Evolutionary conservation across 2,888 invertebrate species (phyloP).

Genomic region (Netelia inedita): DNA sequence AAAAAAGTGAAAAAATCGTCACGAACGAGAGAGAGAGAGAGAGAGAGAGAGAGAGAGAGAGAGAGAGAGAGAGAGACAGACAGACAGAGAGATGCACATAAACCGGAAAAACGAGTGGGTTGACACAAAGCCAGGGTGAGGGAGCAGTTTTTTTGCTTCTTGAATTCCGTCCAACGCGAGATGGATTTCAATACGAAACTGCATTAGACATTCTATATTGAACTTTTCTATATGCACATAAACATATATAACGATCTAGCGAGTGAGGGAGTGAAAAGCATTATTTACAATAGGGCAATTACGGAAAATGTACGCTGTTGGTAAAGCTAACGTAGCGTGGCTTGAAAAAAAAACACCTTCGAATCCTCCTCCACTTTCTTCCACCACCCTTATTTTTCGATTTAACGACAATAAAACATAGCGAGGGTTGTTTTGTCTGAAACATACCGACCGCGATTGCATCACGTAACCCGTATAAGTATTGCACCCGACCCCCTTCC

Average conservation of each 20-base stretch:
- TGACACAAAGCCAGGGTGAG: too few species aligned
- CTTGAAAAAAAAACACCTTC: not conserved
- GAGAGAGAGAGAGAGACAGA: too few species aligned
- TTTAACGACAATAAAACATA: slow-evolving; percentile 2
- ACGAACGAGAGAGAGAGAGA: too few species aligned
- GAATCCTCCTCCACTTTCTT: not conserved
- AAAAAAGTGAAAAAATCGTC: too few species aligned
- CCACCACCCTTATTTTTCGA: not conserved
- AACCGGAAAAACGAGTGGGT: too few species aligned
- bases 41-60: too few species aligned
- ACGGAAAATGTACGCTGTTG: slow-evolving; percentile 48
- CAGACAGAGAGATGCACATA: too few species aligned
- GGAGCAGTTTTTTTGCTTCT: not conserved
- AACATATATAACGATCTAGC: not conserved
- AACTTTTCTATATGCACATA: not conserved
- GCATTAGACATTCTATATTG: not conserved
- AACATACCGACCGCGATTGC: not conserved
- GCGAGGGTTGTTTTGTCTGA: not conserved
- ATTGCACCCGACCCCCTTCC: not conserved
- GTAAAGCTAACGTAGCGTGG: not conserved
- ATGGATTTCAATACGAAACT: not conserved
- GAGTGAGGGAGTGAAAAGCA: slow-evolving; percentile 27
- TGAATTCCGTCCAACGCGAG: not conserved
- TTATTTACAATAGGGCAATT: slow-evolving; percentile 57
- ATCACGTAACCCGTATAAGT: not conserved